Conservation (phyloP, 1,140 invertebrate genomes). For the Campoletis sonorensis region DNA sequence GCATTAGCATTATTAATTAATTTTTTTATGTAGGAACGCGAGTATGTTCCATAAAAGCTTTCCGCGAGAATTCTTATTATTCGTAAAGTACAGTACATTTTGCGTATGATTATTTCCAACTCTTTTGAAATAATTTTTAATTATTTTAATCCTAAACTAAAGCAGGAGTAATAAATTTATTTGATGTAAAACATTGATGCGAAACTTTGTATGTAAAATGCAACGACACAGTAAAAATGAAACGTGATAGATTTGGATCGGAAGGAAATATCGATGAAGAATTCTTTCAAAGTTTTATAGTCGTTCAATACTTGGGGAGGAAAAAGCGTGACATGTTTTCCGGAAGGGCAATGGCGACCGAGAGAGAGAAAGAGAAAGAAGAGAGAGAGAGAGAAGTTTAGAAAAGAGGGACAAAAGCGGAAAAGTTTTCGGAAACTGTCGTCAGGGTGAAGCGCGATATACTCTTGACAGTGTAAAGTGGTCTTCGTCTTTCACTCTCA, state of each 20-base stretch:
- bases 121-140: too few relatives aligned
- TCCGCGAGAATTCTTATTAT: too few relatives aligned
- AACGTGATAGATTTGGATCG: neutral
- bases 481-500: neutral
- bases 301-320: neutral
- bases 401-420: neutral
- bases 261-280: neutral
- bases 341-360: neutral
- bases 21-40: too few relatives aligned
- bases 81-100: too few relatives aligned
- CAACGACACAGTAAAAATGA: neutral
- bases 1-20: too few relatives aligned
- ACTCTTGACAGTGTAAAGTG: conserved; percentile 3
- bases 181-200: too few relatives aligned
- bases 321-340: conserved; percentile 1
- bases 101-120: too few relatives aligned
- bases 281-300: neutral
- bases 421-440: conserved; percentile 12
- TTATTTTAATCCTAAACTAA: too few relatives aligned
- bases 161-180: too few relatives aligned
- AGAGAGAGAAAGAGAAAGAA: neutral
- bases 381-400: conserved; percentile 32
- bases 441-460: neutral
- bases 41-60: too few relatives aligned
- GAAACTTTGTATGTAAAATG: neutral